Percentiles rank a stretch among this genome's conserved stretches.
phyloP scores from a whole-genome alignment of 2,113 vertebrate genomes.

The zebrafish (Danio rerio) region DNA sequence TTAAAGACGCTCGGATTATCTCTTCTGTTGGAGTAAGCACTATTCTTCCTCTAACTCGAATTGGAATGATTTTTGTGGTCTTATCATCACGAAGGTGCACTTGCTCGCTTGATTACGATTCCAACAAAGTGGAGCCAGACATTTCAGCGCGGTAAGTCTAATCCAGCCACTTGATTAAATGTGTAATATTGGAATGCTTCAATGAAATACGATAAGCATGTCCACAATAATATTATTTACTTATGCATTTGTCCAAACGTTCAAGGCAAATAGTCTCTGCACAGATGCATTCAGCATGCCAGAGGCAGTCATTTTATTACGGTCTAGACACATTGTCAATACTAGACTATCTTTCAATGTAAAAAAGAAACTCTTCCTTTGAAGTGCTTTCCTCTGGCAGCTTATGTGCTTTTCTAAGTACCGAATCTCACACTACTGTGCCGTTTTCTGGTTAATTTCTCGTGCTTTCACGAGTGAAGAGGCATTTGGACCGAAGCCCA shows the following conservation, averaged over 20 bases:
- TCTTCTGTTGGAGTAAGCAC: constrained; percentile 58
- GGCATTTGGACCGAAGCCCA: constrained; percentile 61
- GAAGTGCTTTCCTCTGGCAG: constrained; percentile 9
- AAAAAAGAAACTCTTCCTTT: constrained; percentile 10
- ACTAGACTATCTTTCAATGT: neutral
- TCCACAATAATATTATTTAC: neutral
- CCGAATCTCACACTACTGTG: constrained; percentile 13
- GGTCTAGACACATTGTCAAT: constrained; percentile 7
- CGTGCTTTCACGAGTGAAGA: constrained; percentile 43
- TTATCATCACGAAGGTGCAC: constrained; percentile 51
- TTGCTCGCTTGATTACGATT: constrained; percentile 60
- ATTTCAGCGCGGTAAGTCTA: constrained; percentile 74
- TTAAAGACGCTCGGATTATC: constrained; percentile 62
- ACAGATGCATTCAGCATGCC: neutral
- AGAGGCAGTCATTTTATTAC: constrained; percentile 1
- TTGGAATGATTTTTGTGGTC: constrained; percentile 50
- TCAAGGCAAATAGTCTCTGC: neutral
- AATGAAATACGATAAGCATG: neutral
- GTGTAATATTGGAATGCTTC: constrained; percentile 4
- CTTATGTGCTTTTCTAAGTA: constrained; percentile 9
- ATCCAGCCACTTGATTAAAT: neutral
- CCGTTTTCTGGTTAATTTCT: constrained; percentile 55
- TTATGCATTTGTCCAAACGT: neutral
- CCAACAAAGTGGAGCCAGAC: constrained; percentile 68
- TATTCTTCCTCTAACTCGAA: constrained; percentile 44